Conservation (phyloP, 2,113 vertebrate genomes). For the Etheostoma spectabile region DNA sequence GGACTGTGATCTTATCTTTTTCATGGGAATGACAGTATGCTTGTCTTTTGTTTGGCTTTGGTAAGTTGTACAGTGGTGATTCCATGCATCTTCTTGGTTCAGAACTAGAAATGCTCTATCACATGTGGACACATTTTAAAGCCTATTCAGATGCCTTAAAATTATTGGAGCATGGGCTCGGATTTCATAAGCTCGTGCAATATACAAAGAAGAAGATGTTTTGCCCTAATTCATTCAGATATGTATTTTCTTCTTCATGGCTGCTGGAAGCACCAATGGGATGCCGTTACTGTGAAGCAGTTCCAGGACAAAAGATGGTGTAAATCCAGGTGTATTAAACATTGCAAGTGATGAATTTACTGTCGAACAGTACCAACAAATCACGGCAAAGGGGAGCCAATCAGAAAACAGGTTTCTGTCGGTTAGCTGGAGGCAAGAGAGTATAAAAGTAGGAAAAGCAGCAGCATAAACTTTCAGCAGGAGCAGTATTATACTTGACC, state of each 20-base stretch:
- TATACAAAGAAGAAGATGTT: neutral
- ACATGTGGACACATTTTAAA: neutral
- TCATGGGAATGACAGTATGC: neutral
- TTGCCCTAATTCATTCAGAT: neutral
- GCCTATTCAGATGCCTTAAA: neutral
- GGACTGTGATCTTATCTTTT: neutral
- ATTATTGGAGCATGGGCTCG: neutral
- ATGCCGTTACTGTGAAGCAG: neutral
- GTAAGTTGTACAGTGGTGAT: neutral
- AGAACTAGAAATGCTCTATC: neutral
- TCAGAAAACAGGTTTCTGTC: neutral
- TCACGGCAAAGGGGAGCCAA: neutral
- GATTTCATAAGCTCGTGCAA: neutral
- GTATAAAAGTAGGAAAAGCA: neutral
- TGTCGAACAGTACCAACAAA: neutral
- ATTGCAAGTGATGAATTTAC: neutral
- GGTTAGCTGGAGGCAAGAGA: neutral
- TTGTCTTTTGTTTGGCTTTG: neutral
- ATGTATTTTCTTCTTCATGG: neutral
- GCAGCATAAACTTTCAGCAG: conserved; percentile 13
- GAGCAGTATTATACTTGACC: neutral
- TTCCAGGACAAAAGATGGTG: neutral
- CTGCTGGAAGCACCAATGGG: neutral
- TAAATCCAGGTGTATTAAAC: neutral
- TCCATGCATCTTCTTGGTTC: neutral